phyloP scores from a whole-genome alignment of 2,888 invertebrate species.

The Drosophila ezoana region DNA sequence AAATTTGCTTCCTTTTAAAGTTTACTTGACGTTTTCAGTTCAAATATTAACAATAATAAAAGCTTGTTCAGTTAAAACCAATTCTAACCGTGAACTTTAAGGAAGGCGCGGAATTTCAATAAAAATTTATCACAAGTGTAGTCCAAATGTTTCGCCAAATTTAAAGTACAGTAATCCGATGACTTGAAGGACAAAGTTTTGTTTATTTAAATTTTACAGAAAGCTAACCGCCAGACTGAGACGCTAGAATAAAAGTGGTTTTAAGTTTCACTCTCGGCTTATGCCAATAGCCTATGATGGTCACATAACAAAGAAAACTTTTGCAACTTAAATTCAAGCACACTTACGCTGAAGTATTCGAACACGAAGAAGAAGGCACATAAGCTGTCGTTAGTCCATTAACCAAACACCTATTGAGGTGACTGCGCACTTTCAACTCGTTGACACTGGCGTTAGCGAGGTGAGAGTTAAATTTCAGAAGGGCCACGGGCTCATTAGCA shows the following conservation, averaged over 20 bases:
- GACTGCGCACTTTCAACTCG: slow-evolving; percentile 22
- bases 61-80: too few species aligned
- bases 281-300: slow-evolving; percentile 1
- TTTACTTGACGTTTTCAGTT: too few species aligned
- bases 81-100: too few species aligned
- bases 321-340: slow-evolving; percentile 15
- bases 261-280: slow-evolving; percentile 1
- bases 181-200: too few species aligned
- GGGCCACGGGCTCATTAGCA: slow-evolving; percentile 47
- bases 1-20: not conserved
- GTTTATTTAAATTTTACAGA: too few species aligned
- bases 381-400: slow-evolving; percentile 38
- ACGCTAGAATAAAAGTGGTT: not conserved
- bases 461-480: slow-evolving; percentile 43
- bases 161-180: too few species aligned
- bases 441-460: slow-evolving; percentile 17
- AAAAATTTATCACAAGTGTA: too few species aligned
- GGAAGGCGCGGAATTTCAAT: too few species aligned
- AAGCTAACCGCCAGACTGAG: too few species aligned
- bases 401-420: slow-evolving; percentile 46
- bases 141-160: too few species aligned
- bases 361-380: slow-evolving; percentile 7
- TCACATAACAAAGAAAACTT: slow-evolving; percentile 22
- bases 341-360: slow-evolving; percentile 7
- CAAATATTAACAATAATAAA: too few species aligned